Conservation (phyloP, 2,113 vertebrate species). For the Lampris incognitus region DNA sequence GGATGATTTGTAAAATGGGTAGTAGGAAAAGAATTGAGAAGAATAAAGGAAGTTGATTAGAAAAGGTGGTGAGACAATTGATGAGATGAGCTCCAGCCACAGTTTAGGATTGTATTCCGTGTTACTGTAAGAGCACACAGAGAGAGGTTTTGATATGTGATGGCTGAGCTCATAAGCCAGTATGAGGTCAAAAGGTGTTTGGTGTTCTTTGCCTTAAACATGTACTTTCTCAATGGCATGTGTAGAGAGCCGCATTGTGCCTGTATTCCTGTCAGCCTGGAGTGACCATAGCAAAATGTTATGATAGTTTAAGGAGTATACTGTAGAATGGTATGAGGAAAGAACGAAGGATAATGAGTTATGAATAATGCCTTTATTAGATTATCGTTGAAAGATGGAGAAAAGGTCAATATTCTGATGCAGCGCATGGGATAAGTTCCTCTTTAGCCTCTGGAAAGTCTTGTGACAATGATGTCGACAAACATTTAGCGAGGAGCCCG, state of each 20-base stretch:
- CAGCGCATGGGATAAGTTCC: constrained; percentile 14
- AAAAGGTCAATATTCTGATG: constrained; percentile 15
- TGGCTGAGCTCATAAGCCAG: constrained; percentile 6
- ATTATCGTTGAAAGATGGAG: constrained; percentile 4
- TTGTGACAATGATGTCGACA: constrained; percentile 19
- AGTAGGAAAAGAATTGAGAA: constrained; percentile 12
- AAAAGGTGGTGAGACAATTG: constrained; percentile 7
- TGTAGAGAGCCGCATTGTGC: constrained; percentile 11
- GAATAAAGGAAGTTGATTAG: constrained; percentile 47
- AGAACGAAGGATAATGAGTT: neutral
- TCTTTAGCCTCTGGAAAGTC: constrained; percentile 5
- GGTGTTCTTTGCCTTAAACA: constrained; percentile 38
- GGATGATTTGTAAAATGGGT: constrained; percentile 17
- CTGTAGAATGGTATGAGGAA: constrained; percentile 16
- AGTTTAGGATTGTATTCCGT: neutral
- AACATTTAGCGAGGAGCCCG: neutral
- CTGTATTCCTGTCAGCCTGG: neutral
- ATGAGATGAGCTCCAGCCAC: neutral
- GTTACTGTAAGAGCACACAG: neutral
- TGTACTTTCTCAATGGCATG: neutral
- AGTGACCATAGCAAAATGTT: neutral
- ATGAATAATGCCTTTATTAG: constrained; percentile 1
- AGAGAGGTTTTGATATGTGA: neutral
- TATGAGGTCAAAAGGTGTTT: constrained; percentile 1
- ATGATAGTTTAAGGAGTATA: constrained; percentile 6